Conservation (phyloP, 2,113 vertebrate genomes). For the zebrafish (Danio rerio) region DNA sequence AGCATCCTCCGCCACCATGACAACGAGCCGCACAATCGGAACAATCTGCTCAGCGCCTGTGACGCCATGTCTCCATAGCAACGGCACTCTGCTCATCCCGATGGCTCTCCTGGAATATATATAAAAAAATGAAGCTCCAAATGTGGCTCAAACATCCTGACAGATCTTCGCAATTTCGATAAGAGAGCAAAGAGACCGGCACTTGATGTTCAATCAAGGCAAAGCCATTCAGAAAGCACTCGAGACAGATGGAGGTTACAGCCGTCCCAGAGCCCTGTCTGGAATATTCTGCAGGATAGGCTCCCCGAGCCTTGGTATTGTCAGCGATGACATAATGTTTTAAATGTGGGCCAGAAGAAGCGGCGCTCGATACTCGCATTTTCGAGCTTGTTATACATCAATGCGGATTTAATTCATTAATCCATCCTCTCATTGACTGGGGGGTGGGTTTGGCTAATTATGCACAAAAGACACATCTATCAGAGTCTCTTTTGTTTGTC, state of each 20-base stretch:
- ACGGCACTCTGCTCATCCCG: constrained; percentile 69
- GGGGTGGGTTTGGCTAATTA: constrained; percentile 70
- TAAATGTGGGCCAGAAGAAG: constrained; percentile 35
- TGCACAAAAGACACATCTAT: constrained; percentile 70
- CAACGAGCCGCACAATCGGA: constrained; percentile 64
- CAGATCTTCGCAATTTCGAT: constrained; percentile 44
- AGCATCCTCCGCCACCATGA: constrained; percentile 66
- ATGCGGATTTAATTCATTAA: constrained; percentile 68
- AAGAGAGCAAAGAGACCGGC: constrained; percentile 31
- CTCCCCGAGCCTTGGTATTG: background rate
- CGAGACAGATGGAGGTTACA: constrained; percentile 33
- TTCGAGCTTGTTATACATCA: constrained; percentile 63
- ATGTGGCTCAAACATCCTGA: constrained; percentile 36
- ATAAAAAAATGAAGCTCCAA: constrained; percentile 16
- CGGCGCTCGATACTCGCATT: constrained; percentile 48
- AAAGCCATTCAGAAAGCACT: constrained; percentile 37
- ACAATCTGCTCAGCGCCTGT: constrained; percentile 71
- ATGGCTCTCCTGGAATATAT: constrained; percentile 30
- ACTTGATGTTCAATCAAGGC: constrained; percentile 46
- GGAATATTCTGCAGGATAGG: constrained; percentile 13
- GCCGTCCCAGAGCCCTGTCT: constrained; percentile 32
- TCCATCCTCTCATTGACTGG: constrained; percentile 67
- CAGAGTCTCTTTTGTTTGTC: constrained; percentile 67
- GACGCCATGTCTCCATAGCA: constrained; percentile 74
- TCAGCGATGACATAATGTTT: constrained; percentile 17